Percentiles rank a stretch among this genome's conserved stretches.
phyloP scores from a whole-genome alignment of 2,888 invertebrate genomes.

The Campoletis raptor region DNA sequence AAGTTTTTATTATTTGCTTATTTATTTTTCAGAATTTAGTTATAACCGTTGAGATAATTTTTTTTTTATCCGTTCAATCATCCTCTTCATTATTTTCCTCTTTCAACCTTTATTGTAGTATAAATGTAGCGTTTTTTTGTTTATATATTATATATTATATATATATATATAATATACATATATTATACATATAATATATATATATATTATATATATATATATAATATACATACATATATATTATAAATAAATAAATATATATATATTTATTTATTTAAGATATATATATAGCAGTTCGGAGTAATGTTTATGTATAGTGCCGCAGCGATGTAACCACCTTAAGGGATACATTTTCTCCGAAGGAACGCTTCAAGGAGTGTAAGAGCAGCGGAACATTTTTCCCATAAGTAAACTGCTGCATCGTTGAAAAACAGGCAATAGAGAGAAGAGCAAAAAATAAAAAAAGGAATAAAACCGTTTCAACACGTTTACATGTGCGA shows the following conservation, averaged over 20 bases:
- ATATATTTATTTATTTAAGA: slow-evolving; percentile 48
- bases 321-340: slow-evolving; percentile 69
- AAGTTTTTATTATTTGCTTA: slow-evolving; percentile 64
- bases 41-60: slow-evolving; percentile 55
- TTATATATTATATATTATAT: neutral
- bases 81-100: slow-evolving; percentile 45
- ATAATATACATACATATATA: slow-evolving; percentile 2
- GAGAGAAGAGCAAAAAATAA: slow-evolving; percentile 6
- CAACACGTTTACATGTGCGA: neutral
- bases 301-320: slow-evolving; percentile 74
- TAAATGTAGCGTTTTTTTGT: slow-evolving; percentile 68
- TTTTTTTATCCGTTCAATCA: slow-evolving; percentile 30
- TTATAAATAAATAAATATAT: slow-evolving; percentile 35
- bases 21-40: slow-evolving; percentile 46
- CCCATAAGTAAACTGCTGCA: slow-evolving; percentile 73
- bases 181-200: slow-evolving; percentile 33
- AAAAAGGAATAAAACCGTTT: slow-evolving; percentile 22
- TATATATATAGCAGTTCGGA: slow-evolving; percentile 53
- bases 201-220: slow-evolving; percentile 50
- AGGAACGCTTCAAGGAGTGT: neutral
- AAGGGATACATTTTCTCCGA: neutral
- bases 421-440: slow-evolving; percentile 33
- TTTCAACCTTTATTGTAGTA: slow-evolving; percentile 64
- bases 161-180: slow-evolving; percentile 18
- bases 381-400: slow-evolving; percentile 58